These are phyloP conservation scores for Gymnocypris eckloni DNA, from an alignment of 2,797 vertebrate genomes.

Conservation along the genomic window DNA sequence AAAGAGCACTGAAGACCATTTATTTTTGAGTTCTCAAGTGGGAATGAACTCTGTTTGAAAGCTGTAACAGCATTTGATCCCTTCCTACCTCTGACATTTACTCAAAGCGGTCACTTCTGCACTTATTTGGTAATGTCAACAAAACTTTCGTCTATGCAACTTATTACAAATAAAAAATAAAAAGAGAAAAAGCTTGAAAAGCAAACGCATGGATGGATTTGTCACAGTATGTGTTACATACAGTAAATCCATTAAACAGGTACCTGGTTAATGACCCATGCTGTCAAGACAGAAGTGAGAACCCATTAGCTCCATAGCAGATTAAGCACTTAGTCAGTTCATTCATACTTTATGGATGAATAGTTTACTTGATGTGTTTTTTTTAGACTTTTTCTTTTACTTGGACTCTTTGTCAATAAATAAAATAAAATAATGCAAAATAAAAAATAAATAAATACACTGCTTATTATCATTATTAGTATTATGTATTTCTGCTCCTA, in stretches of 20 bases:
- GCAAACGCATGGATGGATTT: neutral
- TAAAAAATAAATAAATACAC: too few relatives aligned
- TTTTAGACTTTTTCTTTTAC: neutral
- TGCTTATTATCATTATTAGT: too few relatives aligned
- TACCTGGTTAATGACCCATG: constrained; percentile 53
- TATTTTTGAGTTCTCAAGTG: constrained; percentile 9
- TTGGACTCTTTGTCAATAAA: neutral
- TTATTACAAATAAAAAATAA: neutral
- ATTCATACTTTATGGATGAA: constrained; percentile 26
- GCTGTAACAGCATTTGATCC: neutral
- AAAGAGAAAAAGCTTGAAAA: neutral
- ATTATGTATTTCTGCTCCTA: too few relatives aligned
- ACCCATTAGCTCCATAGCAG: constrained; percentile 30
- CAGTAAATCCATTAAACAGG: constrained; percentile 53
- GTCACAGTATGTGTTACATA: neutral
- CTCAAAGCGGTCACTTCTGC: neutral
- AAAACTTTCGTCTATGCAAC: neutral
- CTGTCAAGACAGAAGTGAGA: constrained; percentile 36
- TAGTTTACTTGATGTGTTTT: neutral
- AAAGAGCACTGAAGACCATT: neutral
- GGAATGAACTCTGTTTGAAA: constrained; percentile 7
- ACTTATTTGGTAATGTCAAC: neutral
- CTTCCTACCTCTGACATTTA: neutral
- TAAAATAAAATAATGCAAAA: too few relatives aligned
- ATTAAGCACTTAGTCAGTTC: constrained; percentile 43